Base-by-base conservation (phyloP, 53 echinoderm and acorn worm genomes). In the Paelopatides confundens region DNA sequence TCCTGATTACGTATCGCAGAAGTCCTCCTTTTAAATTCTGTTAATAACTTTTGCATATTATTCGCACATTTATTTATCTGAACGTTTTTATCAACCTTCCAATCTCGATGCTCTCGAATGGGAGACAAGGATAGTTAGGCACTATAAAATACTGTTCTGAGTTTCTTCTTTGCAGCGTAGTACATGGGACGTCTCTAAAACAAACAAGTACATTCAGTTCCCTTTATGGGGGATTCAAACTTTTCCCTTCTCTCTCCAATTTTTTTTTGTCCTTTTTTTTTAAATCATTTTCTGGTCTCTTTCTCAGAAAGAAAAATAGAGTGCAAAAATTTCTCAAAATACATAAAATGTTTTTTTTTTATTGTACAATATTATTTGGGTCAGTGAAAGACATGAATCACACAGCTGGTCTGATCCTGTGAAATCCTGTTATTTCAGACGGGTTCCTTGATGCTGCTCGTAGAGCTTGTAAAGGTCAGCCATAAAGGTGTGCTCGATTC, bases 41-140 rank as follows among this genome's bases (percentile, higher is more conserved):
- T 83, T 33, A 65, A 83, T 50, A 53, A 51, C 31, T 67, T 38
- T 83, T 83, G 84, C 84, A 83, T 83, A 83, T 83, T 83, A 83
- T 83, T 83, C 46, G 38, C 38, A 83, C 65, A 64, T 83, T 83
- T 64, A 63, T 35, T 83, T 52, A 21, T 63, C 47, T 64, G 63
- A 65, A 63, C 40, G 66, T 86, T 86, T 81, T 81, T 86, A 85
- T 90, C 71, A 81, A 86, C 91, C 78, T 90, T 90, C 86, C 86
- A 85, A 69, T 90, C 86, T 86, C 82, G 66, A 90, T 74, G 64
- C 69, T 90, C 76, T 77, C 65, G 77, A 70, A 87, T 87, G 87
- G 91, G 91, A 91, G 91, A 91, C 87, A 85, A 87, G 79, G 82
- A 87, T 87, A 87, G 74, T 79, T 87, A 91, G 91, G 91, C 91